phyloP scores from a whole-genome alignment of 37 sponge, comb jelly and placozoan genomes.

The Tethya wilhelma region DNA sequence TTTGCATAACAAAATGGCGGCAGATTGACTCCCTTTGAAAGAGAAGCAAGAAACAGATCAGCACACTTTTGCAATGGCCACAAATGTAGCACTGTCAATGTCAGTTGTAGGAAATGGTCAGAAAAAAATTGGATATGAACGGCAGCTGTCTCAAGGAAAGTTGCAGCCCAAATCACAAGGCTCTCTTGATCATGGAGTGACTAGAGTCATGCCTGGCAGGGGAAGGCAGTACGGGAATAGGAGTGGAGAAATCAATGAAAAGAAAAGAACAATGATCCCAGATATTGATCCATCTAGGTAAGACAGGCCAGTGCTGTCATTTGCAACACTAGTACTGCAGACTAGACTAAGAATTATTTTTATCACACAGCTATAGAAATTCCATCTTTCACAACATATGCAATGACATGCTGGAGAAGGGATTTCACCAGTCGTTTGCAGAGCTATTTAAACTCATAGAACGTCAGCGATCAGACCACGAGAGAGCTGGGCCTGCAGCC shows the following conservation, averaged over 20 bases:
- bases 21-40: too few relatives aligned
- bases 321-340: neutral
- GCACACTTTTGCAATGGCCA: conserved; percentile 7
- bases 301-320: neutral
- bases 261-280: neutral
- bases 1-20: neutral
- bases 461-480: conserved; percentile 64
- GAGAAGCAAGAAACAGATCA: neutral
- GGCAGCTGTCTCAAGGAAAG: neutral
- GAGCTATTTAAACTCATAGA: conserved; percentile 75
- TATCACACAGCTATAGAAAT: conserved; percentile 70
- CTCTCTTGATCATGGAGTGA: too few relatives aligned
- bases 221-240: neutral
- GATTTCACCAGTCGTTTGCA: conserved; percentile 79
- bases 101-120: neutral
- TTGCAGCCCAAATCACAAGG: neutral
- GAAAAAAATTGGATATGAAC: neutral
- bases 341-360: neutral
- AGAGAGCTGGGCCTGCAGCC: conserved; percentile 68
- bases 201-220: too few relatives aligned
- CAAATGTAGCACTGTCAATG: conserved; percentile 10
- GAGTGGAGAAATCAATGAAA: neutral
- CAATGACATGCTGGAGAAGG: conserved; percentile 73
- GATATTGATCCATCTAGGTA: conserved; percentile 35
- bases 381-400: conserved; percentile 81